Evolutionary conservation across 2,113 vertebrate species (phyloP).

Genomic region (Uria aalge): DNA sequence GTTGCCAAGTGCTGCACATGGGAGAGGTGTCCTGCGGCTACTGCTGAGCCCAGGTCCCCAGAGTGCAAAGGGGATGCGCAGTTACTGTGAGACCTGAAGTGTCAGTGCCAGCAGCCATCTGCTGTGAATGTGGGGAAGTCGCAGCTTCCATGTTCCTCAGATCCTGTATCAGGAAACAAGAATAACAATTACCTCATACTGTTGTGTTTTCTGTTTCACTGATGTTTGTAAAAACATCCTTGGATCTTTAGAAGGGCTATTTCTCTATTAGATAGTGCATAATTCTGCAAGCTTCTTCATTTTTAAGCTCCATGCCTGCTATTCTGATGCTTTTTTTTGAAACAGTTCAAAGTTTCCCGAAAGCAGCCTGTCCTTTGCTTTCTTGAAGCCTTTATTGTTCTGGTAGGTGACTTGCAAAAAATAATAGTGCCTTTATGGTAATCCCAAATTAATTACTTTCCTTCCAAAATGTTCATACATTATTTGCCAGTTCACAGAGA

Average conservation of each 20-base stretch:
- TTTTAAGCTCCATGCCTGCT: background rate
- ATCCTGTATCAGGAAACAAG: background rate
- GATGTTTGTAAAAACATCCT: background rate
- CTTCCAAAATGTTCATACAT: background rate
- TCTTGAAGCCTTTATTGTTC: background rate
- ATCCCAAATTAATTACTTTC: background rate
- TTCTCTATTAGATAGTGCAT: background rate
- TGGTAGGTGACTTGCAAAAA: background rate
- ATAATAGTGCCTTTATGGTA: background rate
- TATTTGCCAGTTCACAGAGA: background rate
- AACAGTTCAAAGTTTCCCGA: background rate
- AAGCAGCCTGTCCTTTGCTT: background rate
- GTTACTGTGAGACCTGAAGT: background rate
- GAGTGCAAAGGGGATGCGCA: background rate
- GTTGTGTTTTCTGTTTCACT: background rate
- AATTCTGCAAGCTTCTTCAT: background rate
- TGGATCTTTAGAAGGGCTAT: background rate
- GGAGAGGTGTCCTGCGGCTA: background rate
- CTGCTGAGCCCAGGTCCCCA: background rate
- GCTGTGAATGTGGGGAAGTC: background rate
- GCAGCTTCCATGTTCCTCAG: background rate
- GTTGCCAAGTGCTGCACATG: fast-evolving
- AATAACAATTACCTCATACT: background rate
- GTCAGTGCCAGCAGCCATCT: background rate
- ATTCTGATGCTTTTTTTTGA: background rate